Percentiles rank a stretch among this genome's conserved stretches.
Evolutionary conservation across 2,888 invertebrate genomes (phyloP).

Genomic region (Ornithoptera priamus): DNA sequence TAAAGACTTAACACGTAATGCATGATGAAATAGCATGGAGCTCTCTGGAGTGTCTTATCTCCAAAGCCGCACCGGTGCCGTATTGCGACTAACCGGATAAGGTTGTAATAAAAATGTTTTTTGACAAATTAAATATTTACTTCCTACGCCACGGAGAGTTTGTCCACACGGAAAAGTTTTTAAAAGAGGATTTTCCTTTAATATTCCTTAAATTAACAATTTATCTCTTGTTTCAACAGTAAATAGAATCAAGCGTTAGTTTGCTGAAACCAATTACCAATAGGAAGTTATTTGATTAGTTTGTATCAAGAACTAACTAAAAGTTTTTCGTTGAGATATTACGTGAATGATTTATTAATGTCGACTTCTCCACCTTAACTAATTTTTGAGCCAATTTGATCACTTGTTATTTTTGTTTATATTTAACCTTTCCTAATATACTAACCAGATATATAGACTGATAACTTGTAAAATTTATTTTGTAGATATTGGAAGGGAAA

Average conservation of each 20-base stretch:
- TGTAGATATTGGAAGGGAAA: too few species aligned
- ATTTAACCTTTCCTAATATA: too few species aligned
- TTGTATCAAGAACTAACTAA: neutral
- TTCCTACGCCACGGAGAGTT: neutral
- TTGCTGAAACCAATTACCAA: slow-evolving; percentile 11
- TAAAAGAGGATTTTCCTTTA: slow-evolving; percentile 2
- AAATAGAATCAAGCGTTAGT: neutral
- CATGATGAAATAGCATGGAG: neutral
- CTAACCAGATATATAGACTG: too few species aligned
- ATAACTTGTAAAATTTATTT: too few species aligned
- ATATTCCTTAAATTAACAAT: neutral
- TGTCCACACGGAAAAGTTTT: neutral
- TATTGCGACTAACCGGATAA: slow-evolving; percentile 16
- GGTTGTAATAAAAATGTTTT: slow-evolving; percentile 21
- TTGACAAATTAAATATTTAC: slow-evolving; percentile 21
- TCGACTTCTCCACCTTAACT: neutral
- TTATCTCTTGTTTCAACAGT: too few species aligned
- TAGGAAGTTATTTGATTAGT: neutral
- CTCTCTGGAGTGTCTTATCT: slow-evolving; percentile 8
- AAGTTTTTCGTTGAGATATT: neutral
- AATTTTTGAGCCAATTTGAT: neutral
- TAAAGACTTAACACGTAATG: too few species aligned
- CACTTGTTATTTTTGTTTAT: neutral
- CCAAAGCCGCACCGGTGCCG: slow-evolving; percentile 9
- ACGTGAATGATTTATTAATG: slow-evolving; percentile 1